phyloP scores from a whole-genome alignment of 2,888 invertebrate species.

The Dryobotodes eremita region DNA sequence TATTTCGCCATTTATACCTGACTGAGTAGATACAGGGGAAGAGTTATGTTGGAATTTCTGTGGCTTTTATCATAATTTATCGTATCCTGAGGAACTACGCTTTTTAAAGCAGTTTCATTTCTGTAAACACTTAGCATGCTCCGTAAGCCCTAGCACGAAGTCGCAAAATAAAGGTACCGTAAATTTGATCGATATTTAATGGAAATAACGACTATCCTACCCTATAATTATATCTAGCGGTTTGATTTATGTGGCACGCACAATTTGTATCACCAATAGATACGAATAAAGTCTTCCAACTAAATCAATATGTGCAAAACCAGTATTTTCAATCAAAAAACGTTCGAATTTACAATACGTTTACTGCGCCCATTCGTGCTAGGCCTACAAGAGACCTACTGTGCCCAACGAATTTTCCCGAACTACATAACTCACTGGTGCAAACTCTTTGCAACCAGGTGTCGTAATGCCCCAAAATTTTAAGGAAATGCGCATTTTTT shows the following conservation, averaged over 20 bases:
- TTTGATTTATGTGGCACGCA: not conserved
- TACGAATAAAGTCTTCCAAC: not conserved
- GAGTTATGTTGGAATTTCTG: slow-evolving; percentile 12
- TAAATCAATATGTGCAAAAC: not conserved
- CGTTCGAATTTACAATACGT: not conserved
- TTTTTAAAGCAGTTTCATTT: not conserved
- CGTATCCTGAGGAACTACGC: not conserved
- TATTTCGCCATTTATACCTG: slow-evolving; percentile 46
- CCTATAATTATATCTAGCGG: not conserved
- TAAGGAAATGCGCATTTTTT: not conserved
- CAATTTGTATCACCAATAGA: not conserved
- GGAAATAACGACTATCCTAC: not conserved
- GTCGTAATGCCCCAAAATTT: not conserved
- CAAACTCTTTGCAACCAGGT: not conserved
- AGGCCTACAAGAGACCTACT: not conserved
- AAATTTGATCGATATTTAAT: not conserved
- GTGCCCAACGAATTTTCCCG: not conserved
- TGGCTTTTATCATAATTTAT: slow-evolving; percentile 38
- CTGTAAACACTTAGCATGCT: not conserved
- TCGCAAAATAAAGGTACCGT: not conserved
- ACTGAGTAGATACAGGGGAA: slow-evolving; percentile 36
- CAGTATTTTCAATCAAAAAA: not conserved
- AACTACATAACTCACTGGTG: not conserved
- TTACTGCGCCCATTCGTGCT: not conserved
- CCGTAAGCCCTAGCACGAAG: not conserved